These are phyloP conservation scores for Neopelma chrysocephalum DNA, from an alignment of 2,797 vertebrate genomes.

Conservation along the genomic window DNA sequence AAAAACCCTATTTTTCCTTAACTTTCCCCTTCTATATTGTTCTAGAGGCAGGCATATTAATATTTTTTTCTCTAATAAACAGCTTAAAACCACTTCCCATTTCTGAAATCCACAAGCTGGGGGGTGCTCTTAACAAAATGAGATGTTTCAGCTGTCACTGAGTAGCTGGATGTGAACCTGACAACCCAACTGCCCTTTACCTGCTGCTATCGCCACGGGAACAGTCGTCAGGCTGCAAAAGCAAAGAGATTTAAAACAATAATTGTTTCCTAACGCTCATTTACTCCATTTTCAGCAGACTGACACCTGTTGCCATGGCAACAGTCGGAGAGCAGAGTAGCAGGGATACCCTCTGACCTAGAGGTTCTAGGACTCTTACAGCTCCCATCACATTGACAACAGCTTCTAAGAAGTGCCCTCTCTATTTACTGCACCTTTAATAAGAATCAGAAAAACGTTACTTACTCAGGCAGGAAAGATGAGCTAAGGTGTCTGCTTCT, in stretches of 20 bases:
- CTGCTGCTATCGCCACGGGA: background rate
- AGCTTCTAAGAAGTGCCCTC: background rate
- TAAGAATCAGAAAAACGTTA: background rate
- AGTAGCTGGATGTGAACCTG: background rate
- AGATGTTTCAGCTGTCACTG: background rate
- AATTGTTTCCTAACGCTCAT: background rate
- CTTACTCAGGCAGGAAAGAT: background rate
- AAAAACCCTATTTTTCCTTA: background rate
- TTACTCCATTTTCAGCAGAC: background rate
- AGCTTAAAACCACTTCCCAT: background rate
- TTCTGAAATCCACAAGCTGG: background rate
- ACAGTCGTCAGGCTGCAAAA: background rate
- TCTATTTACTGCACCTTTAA: background rate
- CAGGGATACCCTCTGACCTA: background rate
- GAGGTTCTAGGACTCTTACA: background rate
- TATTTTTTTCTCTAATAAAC: background rate
- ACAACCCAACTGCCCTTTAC: background rate
- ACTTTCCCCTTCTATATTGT: background rate
- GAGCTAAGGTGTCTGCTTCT: background rate
- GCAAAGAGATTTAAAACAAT: background rate
- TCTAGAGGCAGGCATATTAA: background rate
- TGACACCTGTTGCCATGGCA: constrained; percentile 6
- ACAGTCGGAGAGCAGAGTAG: background rate
- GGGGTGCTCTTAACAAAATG: background rate
- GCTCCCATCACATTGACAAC: background rate